Evolutionary conservation across 2,888 invertebrate genomes (phyloP), one percentile per base, ranked within the genome.

Genomic region (Aporophyla lueneburgensis): DNA sequence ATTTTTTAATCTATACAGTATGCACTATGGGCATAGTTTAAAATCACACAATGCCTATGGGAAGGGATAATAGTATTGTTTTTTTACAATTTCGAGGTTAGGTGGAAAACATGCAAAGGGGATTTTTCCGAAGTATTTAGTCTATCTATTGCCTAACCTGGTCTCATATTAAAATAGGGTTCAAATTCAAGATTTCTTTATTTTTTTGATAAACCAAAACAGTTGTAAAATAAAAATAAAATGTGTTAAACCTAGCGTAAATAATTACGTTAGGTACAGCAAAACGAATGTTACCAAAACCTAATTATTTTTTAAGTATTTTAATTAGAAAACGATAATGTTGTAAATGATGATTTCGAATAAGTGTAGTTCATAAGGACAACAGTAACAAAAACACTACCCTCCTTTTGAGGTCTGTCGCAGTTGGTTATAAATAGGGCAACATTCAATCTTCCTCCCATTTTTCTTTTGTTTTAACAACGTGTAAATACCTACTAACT

Each of bases 271-370:
- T 73, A 79, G 71, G 83, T 76, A 71, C 72, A 70, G 14, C 14
- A 72, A 69, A 79, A 76, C 24, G n/a, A 83, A 79, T 83, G 88
- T 86, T 81, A 88, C 85, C 87, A 85, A 88, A 86, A 84, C 78
- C 59, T 74, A 76, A 82, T 76, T 67, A 81, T 74, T 71, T 67
- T 19, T 21, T 66, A 53, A 71, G 14, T 68, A 76, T 76, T 78
- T 51, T 77, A 76, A 21, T 43, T 53, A 56, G 19, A 27, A 68
- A 68, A 46, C 2, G 14, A 46, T 49, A 27, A 61, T 59, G 33
- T 40, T 78, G 56, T 81, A 74, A 83, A 74, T 66, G 21, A 51
- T 4, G 16, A 61, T 53, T 53, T 65, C 4, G 14, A 66, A 27
- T 69, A 53, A 61, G 49, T 54, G 10, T 68, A 67, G 12, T 53